phyloP scores from a whole-genome alignment of 2,888 invertebrate genomes.

The Drosophila fungiperda region DNA sequence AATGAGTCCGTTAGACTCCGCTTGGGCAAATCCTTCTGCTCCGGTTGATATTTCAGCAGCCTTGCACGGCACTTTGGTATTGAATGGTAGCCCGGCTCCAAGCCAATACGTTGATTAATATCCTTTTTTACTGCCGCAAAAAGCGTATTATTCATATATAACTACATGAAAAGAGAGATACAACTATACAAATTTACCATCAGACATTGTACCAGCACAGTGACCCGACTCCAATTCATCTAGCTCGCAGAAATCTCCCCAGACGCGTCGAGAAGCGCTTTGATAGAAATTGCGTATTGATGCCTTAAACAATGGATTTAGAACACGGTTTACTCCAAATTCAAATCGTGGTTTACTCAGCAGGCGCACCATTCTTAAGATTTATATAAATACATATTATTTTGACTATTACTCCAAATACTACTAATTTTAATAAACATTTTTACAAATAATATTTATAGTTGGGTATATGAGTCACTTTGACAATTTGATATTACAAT shows the following conservation, averaged over 20 bases:
- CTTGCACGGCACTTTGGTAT: constrained; percentile 85
- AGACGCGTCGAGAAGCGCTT: not conserved
- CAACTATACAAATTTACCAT: constrained; percentile 38
- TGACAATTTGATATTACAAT: not conserved
- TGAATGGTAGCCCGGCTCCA: constrained; percentile 84
- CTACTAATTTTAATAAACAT: not conserved
- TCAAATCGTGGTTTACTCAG: not conserved
- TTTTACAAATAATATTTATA: not conserved
- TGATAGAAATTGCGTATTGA: not conserved
- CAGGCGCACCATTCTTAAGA: constrained; percentile 17
- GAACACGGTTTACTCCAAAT: not conserved
- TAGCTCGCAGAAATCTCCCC: constrained; percentile 16
- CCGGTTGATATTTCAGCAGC: constrained; percentile 86
- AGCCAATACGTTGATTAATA: constrained; percentile 76
- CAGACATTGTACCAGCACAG: constrained; percentile 56
- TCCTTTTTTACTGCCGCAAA: constrained; percentile 57
- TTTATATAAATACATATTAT: constrained; percentile 10
- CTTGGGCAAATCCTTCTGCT: constrained; percentile 87
- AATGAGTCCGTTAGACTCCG: constrained; percentile 89
- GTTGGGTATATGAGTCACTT: not conserved
- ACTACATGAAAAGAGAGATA: not conserved
- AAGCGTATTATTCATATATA: not conserved
- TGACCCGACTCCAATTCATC: constrained; percentile 39
- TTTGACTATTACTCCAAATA: constrained; percentile 24
- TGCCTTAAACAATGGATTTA: not conserved